phyloP scores from a whole-genome alignment of 2,113 vertebrate species.

The Bambusicola thoracicus region DNA sequence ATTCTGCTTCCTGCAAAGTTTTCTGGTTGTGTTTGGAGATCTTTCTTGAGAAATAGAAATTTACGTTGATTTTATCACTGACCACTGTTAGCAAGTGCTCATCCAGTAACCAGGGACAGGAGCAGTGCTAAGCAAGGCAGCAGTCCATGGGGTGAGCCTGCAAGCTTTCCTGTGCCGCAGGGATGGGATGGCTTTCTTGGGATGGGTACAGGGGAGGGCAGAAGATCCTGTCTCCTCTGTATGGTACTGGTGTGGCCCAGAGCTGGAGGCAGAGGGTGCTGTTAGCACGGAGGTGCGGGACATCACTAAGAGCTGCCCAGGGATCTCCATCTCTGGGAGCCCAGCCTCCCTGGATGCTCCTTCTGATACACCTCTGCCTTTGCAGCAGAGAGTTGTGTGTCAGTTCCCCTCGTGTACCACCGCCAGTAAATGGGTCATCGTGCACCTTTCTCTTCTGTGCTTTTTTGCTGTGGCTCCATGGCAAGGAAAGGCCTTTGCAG shows the following conservation, averaged over 20 bases:
- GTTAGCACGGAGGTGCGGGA: not conserved
- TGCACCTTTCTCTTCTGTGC: not conserved
- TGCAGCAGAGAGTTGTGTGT: not conserved
- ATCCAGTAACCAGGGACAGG: not conserved
- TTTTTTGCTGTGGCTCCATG: rapidly evolving
- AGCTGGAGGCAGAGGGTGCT: not conserved
- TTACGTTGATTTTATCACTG: not conserved
- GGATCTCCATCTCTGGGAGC: rapidly evolving
- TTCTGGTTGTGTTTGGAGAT: not conserved
- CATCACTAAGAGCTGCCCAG: too few relatives aligned
- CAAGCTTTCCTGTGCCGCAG: not conserved
- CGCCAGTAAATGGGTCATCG: not conserved
- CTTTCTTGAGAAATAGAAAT: not conserved
- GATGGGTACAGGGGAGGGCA: rapidly evolving
- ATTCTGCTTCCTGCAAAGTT: not conserved
- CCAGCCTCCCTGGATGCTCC: not conserved
- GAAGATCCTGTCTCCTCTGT: rapidly evolving
- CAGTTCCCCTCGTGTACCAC: not conserved
- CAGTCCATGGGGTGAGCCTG: not conserved
- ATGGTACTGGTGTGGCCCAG: not conserved
- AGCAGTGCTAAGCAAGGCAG: rapidly evolving
- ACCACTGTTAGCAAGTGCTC: not conserved
- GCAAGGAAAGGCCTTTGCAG: not conserved
- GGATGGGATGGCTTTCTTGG: too few relatives aligned
- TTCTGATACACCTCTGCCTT: not conserved